Evolutionary conservation across 2,797 vertebrate species (phyloP), one percentile per base, ranked within the genome.

Genomic region (Oryzias dopingdopingensis): DNA sequence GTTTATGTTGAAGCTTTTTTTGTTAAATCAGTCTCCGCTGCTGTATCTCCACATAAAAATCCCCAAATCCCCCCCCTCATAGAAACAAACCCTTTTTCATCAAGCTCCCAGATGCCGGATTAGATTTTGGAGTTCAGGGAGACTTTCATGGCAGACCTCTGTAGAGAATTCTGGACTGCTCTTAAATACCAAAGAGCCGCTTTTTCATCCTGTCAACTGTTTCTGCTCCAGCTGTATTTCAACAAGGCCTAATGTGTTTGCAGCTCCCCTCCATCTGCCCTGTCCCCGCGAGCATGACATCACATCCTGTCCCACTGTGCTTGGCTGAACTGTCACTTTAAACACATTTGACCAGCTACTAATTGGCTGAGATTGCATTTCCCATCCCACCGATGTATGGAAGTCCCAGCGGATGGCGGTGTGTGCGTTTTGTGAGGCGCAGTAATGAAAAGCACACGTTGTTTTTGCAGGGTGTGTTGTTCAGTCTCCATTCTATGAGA

Each of bases 381-480:
- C 82, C 64, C 72, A 52, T 70, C 63, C 43, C n/a, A 52, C 22
- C 6, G 10, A 77, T 65, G 49, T 59, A 1, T 12, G 45, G 52
- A 46, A 1, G 44, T 77, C 79, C 70, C 72, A 16, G 44, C 3
- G 53, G 69, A 57, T 2, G 14, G 22, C 12, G 47, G 47, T 68
- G 42, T 56, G 53, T 59, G 49, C 32, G 57, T 57, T 52, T 70
- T 58, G 62, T 66, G 59, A 59, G 74, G 66, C 52, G 50, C 48
- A 76, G 49, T 83, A 82, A 88, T 80, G 71, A 84, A 81, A 88
- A 85, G 84, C 80, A 78, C 68, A 70, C 66, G 68, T 69, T 77
- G 73, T 77, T 82, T 76, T 77, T 20, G 43, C 78, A 91, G 90
- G 88, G 59, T 62, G 55, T 37, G 42, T 64, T 45, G 87, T 56